Percentiles rank a stretch among this genome's conserved stretches.
Evolutionary conservation across 2,888 invertebrate genomes (phyloP).

Genomic region (Timema cristinae): DNA sequence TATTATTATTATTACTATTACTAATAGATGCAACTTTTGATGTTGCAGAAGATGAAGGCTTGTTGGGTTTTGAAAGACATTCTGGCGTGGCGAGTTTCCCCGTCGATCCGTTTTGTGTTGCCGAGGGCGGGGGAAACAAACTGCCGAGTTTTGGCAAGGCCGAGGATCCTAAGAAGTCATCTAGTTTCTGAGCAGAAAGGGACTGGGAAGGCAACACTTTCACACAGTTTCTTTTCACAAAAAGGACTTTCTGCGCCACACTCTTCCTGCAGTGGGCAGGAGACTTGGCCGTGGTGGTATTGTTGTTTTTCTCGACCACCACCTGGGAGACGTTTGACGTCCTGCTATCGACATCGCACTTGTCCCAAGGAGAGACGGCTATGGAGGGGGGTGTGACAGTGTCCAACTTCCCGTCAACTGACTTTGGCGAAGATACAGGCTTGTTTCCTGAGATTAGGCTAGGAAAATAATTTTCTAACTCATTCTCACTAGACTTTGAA

Average conservation of each 20-base stretch:
- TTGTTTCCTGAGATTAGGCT: conserved; percentile 23
- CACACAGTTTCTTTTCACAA: conserved; percentile 3
- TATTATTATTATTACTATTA: conserved; percentile 6
- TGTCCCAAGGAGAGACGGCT: conserved; percentile 11
- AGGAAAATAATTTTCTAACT: conserved; percentile 25
- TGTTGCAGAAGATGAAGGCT: conserved; percentile 13
- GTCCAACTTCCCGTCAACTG: background rate
- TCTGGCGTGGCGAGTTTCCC: conserved; percentile 3
- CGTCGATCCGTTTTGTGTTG: background rate
- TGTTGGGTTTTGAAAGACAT: conserved; percentile 14
- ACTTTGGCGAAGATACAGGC: conserved; percentile 8
- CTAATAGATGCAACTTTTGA: too few species aligned
- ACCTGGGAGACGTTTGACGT: conserved; percentile 15
- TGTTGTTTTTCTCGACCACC: conserved; percentile 21
- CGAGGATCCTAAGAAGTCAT: conserved; percentile 5
- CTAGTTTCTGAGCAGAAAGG: conserved; percentile 12
- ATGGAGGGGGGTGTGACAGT: background rate
- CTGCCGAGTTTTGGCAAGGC: background rate
- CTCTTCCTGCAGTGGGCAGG: too few species aligned
- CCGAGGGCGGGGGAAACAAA: background rate
- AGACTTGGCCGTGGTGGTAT: too few species aligned
- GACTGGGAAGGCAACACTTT: conserved; percentile 18
- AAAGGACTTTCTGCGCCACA: background rate
- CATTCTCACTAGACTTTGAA: conserved; percentile 17
- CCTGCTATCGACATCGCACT: conserved; percentile 1